Conservation (phyloP, 1,140 invertebrate genomes). For the Drosophila tsacasi region DNA sequence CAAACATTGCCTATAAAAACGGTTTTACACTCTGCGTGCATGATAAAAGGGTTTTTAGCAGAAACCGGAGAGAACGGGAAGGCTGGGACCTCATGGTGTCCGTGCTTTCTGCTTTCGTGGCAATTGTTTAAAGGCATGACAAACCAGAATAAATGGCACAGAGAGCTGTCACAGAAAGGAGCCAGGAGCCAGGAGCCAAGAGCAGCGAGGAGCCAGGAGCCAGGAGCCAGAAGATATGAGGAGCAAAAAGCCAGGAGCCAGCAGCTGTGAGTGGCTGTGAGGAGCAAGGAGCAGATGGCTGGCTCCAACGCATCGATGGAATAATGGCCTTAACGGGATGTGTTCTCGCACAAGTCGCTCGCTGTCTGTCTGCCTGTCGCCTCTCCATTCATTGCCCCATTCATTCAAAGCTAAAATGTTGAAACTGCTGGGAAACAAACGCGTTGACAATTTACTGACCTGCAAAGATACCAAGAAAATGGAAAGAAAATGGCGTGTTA, state of each 20-base stretch:
- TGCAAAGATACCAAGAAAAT: constrained; percentile 51
- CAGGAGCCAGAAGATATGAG: background rate
- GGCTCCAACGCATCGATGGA: constrained; percentile 19
- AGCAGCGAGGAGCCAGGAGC: background rate
- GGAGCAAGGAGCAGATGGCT: background rate
- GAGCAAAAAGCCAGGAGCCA: background rate
- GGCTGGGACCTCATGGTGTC: constrained; percentile 8
- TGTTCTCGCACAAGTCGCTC: background rate
- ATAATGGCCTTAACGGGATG: constrained; percentile 33
- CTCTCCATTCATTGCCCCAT: constrained; percentile 15
- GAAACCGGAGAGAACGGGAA: background rate
- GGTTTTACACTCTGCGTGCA: constrained; percentile 10
- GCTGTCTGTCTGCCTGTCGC: background rate
- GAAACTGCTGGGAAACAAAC: constrained; percentile 15
- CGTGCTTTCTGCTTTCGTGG: constrained; percentile 16
- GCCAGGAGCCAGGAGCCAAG: background rate
- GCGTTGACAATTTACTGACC: constrained; percentile 51
- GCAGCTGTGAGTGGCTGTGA: background rate
- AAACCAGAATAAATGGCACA: constrained; percentile 51
- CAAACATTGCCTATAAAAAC: background rate
- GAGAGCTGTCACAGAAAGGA: constrained; percentile 20
- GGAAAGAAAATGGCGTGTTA: constrained; percentile 27
- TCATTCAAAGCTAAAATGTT: constrained; percentile 25
- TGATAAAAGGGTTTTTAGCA: constrained; percentile 20
- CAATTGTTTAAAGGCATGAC: constrained; percentile 64